Percentiles rank a stretch among this genome's conserved stretches.
These are phyloP conservation scores for Synanthedon tipuliformis DNA, from an alignment of 2,888 invertebrate species.

Conservation along the genomic window DNA sequence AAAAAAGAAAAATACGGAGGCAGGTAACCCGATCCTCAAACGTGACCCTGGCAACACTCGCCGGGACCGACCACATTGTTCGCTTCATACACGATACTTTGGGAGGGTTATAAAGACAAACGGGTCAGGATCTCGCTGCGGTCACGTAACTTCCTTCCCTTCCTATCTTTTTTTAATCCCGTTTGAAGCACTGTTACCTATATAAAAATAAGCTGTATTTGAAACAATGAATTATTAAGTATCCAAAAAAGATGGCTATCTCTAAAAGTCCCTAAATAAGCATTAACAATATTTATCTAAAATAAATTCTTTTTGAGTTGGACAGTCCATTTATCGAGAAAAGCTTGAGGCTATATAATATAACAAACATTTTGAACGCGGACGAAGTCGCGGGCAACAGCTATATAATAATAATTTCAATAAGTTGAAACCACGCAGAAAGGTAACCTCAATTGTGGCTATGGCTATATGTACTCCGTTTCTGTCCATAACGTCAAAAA, in stretches of 20 bases:
- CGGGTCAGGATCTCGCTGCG: slow-evolving; percentile 12
- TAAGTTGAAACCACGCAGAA: neutral
- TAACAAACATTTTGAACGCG: too few relatives aligned
- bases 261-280: too few relatives aligned
- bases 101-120: slow-evolving; percentile 10
- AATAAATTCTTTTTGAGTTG: too few relatives aligned
- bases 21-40: slow-evolving; percentile 41
- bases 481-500: slow-evolving; percentile 23
- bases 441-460: neutral
- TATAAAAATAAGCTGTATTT: slow-evolving; percentile 7
- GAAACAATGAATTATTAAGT: too few relatives aligned
- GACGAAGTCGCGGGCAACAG: neutral
- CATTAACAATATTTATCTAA: too few relatives aligned
- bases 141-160: slow-evolving; percentile 15
- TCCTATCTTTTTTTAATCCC: slow-evolving; percentile 3
- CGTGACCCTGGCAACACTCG: slow-evolving; percentile 31
- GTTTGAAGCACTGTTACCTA: slow-evolving; percentile 3
- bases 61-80: slow-evolving; percentile 27
- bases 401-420: neutral
- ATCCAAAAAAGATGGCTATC: too few relatives aligned
- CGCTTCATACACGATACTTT: slow-evolving; percentile 29
- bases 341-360: too few relatives aligned
- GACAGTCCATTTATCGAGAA: too few relatives aligned
- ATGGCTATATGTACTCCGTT: slow-evolving; percentile 11
- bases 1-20: slow-evolving; percentile 32